Evolutionary conservation across 2,113 vertebrate genomes (phyloP).

Genomic region (Pseudopipra pipra): DNA sequence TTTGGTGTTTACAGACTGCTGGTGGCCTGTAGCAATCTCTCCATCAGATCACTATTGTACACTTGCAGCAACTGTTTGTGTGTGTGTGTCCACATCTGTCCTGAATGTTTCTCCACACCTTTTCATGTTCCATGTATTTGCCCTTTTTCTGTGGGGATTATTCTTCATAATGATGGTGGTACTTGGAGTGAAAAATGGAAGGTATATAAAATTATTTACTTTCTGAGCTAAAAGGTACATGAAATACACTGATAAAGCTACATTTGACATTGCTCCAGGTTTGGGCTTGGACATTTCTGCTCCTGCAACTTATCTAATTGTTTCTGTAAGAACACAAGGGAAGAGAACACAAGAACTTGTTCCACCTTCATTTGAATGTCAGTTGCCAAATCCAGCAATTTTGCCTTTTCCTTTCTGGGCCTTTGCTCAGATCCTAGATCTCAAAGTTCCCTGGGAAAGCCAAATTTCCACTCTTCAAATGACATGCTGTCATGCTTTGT

Average conservation of each 20-base stretch:
- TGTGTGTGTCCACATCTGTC: not conserved
- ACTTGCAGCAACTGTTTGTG: not conserved
- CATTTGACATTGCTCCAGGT: not conserved
- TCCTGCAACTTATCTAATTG: not conserved
- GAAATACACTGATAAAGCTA: not conserved
- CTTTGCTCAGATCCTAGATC: not conserved
- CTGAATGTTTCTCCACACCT: not conserved
- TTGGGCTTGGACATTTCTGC: not conserved
- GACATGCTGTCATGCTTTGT: not conserved
- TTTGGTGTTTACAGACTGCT: not conserved
- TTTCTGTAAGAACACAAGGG: not conserved
- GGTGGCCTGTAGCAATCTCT: not conserved
- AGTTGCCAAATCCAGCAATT: not conserved
- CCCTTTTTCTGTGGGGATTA: not conserved
- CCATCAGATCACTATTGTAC: not conserved
- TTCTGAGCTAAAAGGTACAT: not conserved
- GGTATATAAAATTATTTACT: not conserved
- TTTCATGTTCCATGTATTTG: not conserved
- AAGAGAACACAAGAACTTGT: not conserved
- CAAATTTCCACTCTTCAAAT: conserved; percentile 7
- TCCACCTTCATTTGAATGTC: not conserved
- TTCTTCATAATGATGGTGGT: not conserved
- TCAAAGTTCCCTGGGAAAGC: conserved; percentile 22
- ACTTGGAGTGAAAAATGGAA: not conserved
- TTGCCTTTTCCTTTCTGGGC: not conserved